Conservation (phyloP, 2,888 invertebrate genomes). For the Gibbula magus region DNA sequence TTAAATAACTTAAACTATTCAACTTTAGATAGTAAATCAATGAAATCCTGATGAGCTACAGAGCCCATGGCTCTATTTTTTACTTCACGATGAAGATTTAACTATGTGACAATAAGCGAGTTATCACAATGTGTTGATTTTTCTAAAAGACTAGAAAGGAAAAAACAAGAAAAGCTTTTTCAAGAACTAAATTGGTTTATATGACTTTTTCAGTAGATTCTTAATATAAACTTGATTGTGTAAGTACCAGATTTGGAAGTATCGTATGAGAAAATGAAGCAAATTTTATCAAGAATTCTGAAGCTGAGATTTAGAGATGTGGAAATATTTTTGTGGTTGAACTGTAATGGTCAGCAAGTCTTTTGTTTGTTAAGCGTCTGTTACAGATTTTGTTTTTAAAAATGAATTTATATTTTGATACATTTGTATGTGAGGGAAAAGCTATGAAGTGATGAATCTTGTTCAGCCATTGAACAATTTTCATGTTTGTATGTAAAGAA, state of each 20-base stretch:
- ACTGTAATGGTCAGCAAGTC: not conserved
- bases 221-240: not conserved
- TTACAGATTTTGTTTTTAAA: not conserved
- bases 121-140: too few relatives aligned
- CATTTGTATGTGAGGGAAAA: not conserved
- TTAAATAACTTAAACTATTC: too few relatives aligned
- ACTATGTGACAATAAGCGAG: too few relatives aligned
- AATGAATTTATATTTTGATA: not conserved
- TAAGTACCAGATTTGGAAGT: not conserved
- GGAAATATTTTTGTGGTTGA: not conserved
- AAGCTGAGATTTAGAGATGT: not conserved
- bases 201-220: not conserved
- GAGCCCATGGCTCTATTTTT: too few relatives aligned
- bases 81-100: too few relatives aligned
- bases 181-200: not conserved
- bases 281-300: not conserved
- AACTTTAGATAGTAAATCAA: too few relatives aligned
- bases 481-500: too few relatives aligned
- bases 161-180: not conserved
- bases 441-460: too few relatives aligned
- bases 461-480: too few relatives aligned
- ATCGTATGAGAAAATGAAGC: not conserved
- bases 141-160: too few relatives aligned
- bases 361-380: not conserved
- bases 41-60: too few relatives aligned